phyloP scores from a whole-genome alignment of 2,797 vertebrate genomes.

The Tragelaphus eurycerus region DNA sequence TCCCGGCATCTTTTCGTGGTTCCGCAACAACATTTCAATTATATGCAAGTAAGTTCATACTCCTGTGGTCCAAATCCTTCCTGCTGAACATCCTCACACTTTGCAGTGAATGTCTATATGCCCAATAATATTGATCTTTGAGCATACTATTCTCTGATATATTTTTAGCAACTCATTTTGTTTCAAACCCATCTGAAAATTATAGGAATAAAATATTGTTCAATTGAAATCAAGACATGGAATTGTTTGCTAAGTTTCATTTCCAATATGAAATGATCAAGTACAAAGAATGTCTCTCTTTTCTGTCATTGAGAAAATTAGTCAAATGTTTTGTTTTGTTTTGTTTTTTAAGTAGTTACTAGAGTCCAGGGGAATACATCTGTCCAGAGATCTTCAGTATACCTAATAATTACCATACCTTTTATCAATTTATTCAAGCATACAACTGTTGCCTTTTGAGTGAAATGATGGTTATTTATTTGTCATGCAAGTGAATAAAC shows the following conservation, averaged over 20 bases:
- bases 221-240: background rate
- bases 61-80: background rate
- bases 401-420: background rate
- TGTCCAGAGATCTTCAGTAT: background rate
- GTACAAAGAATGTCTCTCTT: background rate
- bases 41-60: background rate
- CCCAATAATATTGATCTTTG: background rate
- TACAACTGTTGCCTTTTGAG: background rate
- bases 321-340: background rate
- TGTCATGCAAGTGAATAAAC: background rate
- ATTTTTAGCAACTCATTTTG: background rate
- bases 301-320: background rate
- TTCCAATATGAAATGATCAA: background rate
- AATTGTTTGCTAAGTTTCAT: background rate
- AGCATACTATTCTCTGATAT: background rate
- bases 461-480: background rate
- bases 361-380: background rate
- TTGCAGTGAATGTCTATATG: background rate
- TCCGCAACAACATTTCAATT: no score
- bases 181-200: background rate
- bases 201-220: background rate
- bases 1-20: fast-evolving
- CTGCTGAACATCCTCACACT: background rate
- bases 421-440: background rate
- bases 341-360: background rate